Percentiles rank a stretch among this genome's conserved stretches.
Evolutionary conservation across 2,797 vertebrate species (phyloP).

Genomic region (Sebastolobus altivelis): DNA sequence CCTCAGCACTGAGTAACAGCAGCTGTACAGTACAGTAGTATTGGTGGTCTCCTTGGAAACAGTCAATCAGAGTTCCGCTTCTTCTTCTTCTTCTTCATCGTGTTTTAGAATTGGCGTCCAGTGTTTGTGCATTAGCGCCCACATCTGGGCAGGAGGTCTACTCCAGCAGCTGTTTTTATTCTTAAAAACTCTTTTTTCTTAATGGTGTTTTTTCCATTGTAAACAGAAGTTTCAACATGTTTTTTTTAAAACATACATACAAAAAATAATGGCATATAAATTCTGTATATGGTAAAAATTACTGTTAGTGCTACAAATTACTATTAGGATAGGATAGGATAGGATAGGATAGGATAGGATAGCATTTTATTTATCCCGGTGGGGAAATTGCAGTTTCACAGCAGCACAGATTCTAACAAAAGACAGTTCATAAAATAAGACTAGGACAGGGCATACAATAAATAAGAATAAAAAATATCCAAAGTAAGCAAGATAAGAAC

Average conservation of each 20-base stretch:
- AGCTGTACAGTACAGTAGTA: slow-evolving; percentile 28
- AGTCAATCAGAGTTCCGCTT: slow-evolving; percentile 26
- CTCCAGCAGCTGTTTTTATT: neutral
- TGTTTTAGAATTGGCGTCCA: accelerated
- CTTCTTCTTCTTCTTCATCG: slow-evolving; percentile 51
- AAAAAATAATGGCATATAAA: neutral
- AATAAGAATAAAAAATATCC: too few species aligned
- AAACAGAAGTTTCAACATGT: neutral
- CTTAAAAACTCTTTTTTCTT: neutral
- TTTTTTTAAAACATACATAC: neutral
- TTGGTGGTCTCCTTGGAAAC: slow-evolving; percentile 78
- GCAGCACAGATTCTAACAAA: too few species aligned
- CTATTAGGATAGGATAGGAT: neutral
- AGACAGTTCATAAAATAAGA: too few species aligned
- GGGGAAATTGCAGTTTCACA: too few species aligned
- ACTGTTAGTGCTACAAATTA: neutral
- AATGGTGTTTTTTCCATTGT: too few species aligned
- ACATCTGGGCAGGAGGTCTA: neutral
- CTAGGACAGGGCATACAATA: too few species aligned
- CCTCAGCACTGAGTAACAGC: slow-evolving; percentile 28
- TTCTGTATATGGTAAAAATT: neutral
- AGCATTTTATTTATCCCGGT: too few species aligned
- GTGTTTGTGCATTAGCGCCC: slow-evolving; percentile 20
- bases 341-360: too few species aligned
- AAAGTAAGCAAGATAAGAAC: too few species aligned